phyloP scores from a whole-genome alignment of 2,888 invertebrate species.

The Athalia rosae region DNA sequence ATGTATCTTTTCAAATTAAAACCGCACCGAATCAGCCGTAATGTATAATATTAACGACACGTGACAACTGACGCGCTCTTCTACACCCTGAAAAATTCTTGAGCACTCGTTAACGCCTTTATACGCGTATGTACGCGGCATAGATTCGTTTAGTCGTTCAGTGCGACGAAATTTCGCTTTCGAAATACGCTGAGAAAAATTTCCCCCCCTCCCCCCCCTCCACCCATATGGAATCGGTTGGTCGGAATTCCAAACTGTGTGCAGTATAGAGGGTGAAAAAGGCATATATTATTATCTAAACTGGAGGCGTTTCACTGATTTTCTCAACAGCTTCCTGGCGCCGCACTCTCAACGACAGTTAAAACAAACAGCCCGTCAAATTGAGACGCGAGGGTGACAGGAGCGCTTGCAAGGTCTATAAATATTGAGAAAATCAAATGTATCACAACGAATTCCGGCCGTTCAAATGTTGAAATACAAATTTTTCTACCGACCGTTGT shows the following conservation, averaged over 20 bases:
- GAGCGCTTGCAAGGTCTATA: conserved; percentile 27
- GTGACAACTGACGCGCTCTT: conserved; percentile 1
- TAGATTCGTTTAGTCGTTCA: not conserved
- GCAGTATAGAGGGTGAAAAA: not conserved
- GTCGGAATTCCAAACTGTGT: not conserved
- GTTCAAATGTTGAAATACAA: not conserved
- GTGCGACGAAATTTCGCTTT: not conserved
- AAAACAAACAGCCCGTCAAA: conserved; percentile 59
- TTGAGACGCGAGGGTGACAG: conserved; percentile 43
- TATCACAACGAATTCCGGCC: conserved; percentile 8
- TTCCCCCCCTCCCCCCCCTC: no score
- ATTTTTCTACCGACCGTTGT: not conserved
- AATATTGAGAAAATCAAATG: conserved; percentile 42
- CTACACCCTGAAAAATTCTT: no score
- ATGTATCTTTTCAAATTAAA: not conserved
- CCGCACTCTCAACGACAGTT: conserved; percentile 61
- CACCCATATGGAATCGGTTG: no score
- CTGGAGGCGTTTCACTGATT: conserved; percentile 48
- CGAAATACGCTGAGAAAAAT: no score
- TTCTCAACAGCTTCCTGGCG: conserved; percentile 54
- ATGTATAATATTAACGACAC: conserved; percentile 26
- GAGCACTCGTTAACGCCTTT: no score
- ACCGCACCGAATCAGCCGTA: conserved; percentile 19
- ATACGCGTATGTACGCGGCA: no score
- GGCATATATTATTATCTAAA: conserved; percentile 48